These are phyloP conservation scores for Parazoanthus swiftii DNA, from an alignment of 92 coral and sea anemone genomes.

Conservation along the genomic window DNA sequence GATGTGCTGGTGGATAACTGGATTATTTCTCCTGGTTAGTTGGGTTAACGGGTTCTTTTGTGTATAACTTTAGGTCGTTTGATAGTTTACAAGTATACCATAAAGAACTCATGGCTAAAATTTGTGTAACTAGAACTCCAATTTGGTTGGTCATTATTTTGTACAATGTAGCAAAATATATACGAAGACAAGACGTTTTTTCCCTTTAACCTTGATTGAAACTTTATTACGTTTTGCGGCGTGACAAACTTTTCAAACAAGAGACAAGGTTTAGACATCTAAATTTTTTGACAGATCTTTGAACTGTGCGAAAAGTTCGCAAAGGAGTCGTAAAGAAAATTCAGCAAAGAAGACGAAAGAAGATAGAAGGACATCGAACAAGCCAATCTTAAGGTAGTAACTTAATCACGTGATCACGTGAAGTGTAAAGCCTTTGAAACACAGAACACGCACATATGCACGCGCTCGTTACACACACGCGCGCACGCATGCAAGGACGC, in stretches of 20 bases:
- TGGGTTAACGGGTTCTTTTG: not conserved
- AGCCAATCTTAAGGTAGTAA: not conserved
- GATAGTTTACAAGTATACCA: not conserved
- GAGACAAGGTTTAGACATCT: no score
- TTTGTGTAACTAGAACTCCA: not conserved
- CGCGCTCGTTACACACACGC: no score
- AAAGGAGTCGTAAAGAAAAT: not conserved
- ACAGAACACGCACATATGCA: no score
- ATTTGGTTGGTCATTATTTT: not conserved
- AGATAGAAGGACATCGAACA: not conserved
- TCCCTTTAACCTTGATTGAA: no score
- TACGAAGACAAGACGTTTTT: no score
- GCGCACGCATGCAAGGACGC: no score
- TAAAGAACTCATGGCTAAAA: no score
- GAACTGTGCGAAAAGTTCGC: not conserved
- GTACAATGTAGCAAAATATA: not conserved
- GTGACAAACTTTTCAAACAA: no score
- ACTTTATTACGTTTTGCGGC: no score
- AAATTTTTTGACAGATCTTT: not conserved
- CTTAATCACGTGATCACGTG: no score
- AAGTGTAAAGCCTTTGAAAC: no score
- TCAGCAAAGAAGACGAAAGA: not conserved
- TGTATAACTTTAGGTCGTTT: not conserved
- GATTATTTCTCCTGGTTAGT: not conserved
- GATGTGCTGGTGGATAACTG: not conserved